Evolutionary conservation across 2,888 invertebrate species (phyloP).

Genomic region (Nephrocerus scutellatus): DNA sequence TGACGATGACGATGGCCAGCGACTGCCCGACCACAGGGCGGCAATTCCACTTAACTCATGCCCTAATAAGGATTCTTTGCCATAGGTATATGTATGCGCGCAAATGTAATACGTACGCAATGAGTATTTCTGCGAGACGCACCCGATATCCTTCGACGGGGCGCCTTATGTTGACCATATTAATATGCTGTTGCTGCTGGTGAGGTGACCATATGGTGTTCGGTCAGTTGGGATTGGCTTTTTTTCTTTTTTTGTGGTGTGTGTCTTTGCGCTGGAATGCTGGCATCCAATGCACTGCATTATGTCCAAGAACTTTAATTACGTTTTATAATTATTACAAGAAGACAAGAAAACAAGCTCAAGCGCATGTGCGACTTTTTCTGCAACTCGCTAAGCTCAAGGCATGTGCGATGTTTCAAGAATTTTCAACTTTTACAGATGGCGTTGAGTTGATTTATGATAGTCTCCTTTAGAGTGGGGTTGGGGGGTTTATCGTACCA

Average conservation of each 20-base stretch:
- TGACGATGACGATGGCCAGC: constrained; percentile 10
- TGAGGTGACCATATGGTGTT: constrained; percentile 25
- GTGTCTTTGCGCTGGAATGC: too few species aligned
- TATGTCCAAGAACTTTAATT: too few species aligned
- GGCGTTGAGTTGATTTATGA: too few species aligned
- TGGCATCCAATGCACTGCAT: constrained; percentile 2
- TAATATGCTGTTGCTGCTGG: constrained; percentile 13
- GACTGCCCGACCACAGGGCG: constrained; percentile 25
- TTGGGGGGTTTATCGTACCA: too few species aligned
- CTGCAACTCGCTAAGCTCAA: too few species aligned
- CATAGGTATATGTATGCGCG: constrained; percentile 24
- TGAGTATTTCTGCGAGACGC: constrained; percentile 1
- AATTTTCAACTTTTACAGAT: too few species aligned
- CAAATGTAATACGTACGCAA: constrained; percentile 10
- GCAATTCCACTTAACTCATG: constrained; percentile 37
- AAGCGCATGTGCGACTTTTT: too few species aligned
- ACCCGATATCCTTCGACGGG: constrained; percentile 17
- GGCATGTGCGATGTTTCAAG: too few species aligned
- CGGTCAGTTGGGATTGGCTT: constrained; percentile 16
- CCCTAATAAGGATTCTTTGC: constrained; percentile 36
- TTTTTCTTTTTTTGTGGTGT: too few species aligned
- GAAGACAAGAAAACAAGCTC: too few species aligned
- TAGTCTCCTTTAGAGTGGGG: too few species aligned
- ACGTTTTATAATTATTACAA: too few species aligned
- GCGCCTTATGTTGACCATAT: constrained; percentile 32